Base-by-base conservation (phyloP, 2,888 invertebrate species). In the Morpho achilles region DNA sequence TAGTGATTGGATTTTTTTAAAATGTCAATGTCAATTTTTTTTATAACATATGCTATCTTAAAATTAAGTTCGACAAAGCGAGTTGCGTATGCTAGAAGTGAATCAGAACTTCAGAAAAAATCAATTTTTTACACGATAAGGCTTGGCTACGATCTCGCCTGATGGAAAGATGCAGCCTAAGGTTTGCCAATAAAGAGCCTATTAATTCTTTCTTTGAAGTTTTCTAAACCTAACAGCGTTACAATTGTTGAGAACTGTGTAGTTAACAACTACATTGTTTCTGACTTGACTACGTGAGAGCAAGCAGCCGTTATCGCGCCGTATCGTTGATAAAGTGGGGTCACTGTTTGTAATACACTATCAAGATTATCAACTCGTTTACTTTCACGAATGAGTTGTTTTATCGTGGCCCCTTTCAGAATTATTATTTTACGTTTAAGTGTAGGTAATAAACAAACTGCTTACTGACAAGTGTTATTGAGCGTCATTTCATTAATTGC, bases 311-410 rank as follows among this genome's bases (percentile, higher is more conserved):
- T 70, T 79, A 76, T 76, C 74, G 58, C 52, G 42, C 23, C 56
- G 60, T 77, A 78, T 80, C 75, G 65, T 16, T 55, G 79, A 80
- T 81, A 79, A 72, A 64, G 68, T 70, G 69, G 59, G 75, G 78
- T 73, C 78, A 75, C 72, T 76, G 77, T 79, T 79, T 77, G 74
- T 72, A 64, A 63, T 66, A 56, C 48, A 45, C 52, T 61, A 49
- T 52, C 53, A 45, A 57, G 60, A 65, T 66, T 61, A 62, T 62
- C 55, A 51, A 53, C 43, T 49, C 56, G 52, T 62, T 63, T 58
- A 65, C 66, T 66, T 64, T 63, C 58, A 59, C 65, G 64, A 66
- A 67, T 56, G 60, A 64, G 50, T 8, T 55, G 49, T 59, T 57
- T 49, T 61, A 53, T 62, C 40, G 53, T 45, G 42, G 42, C 46